Conservation (phyloP, 1,140 invertebrate genomes). For the Atta texana region DNA sequence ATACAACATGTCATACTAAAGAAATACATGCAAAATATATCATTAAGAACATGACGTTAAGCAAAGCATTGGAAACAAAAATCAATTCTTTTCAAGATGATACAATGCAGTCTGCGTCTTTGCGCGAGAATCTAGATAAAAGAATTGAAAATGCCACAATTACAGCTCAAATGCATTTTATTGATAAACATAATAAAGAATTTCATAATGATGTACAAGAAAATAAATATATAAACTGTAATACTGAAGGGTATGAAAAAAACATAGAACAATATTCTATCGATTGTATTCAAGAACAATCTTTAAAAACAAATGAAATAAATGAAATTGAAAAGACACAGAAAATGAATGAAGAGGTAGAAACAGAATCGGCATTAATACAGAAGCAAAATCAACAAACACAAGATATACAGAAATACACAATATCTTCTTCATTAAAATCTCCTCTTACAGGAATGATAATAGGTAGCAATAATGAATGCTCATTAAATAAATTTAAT, state of each 20-base stretch:
- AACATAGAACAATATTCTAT: neutral
- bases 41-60: neutral
- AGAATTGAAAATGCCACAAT: neutral
- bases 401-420: neutral
- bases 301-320: neutral
- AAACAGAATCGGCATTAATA: neutral
- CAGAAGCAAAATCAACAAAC: neutral
- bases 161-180: neutral
- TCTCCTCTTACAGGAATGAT: neutral
- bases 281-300: constrained; percentile 1
- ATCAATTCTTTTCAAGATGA: neutral
- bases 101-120: neutral
- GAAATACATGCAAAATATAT: constrained; percentile 2
- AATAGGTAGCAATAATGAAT: neutral
- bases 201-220: neutral
- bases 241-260: neutral
- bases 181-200: neutral
- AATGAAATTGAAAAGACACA: neutral
- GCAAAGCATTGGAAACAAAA: neutral
- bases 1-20: neutral
- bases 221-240: neutral
- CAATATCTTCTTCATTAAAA: constrained; percentile 2
- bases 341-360: neutral
- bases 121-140: neutral
- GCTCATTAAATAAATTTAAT: neutral